These are phyloP conservation scores for Eulithis testata DNA, from an alignment of 2,888 invertebrate genomes.

Conservation along the genomic window DNA sequence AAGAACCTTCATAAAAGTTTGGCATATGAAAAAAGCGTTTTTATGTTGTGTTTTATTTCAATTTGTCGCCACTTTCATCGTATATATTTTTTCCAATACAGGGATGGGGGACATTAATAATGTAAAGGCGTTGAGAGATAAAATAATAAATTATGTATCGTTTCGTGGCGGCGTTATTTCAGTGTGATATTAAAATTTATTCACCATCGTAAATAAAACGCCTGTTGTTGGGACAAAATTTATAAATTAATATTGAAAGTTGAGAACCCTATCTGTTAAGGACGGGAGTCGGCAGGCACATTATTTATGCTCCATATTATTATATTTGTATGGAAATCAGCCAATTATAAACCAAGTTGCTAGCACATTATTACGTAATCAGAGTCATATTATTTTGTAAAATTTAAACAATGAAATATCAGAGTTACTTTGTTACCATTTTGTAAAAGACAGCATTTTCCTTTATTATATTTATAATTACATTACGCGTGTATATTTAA, in stretches of 20 bases:
- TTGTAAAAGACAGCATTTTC: background rate
- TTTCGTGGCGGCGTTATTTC: constrained; percentile 37
- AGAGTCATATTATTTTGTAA: background rate
- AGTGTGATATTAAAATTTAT: constrained; percentile 45
- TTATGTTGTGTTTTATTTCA: constrained; percentile 26
- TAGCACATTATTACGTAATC: constrained; percentile 36
- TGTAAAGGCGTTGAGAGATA: constrained; percentile 37
- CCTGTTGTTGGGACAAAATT: constrained; percentile 47
- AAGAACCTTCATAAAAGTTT: constrained; percentile 7
- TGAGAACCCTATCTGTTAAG: constrained; percentile 35
- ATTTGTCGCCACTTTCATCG: constrained; percentile 26
- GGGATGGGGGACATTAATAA: constrained; percentile 31
- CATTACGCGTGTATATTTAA: constrained; percentile 4
- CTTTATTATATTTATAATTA: constrained; percentile 8
- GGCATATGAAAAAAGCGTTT: constrained; percentile 7
- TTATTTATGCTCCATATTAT: constrained; percentile 38
- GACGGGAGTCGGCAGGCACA: constrained; percentile 25
- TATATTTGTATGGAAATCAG: constrained; percentile 22
- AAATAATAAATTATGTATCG: constrained; percentile 44
- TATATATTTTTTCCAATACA: constrained; percentile 25
- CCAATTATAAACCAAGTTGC: constrained; percentile 29
- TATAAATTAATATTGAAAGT: constrained; percentile 48
- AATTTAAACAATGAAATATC: background rate
- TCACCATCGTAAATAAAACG: constrained; percentile 47
- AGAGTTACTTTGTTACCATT: background rate